Conservation (phyloP, 1,140 invertebrate species). For the Andrena cerasifolii region DNA sequence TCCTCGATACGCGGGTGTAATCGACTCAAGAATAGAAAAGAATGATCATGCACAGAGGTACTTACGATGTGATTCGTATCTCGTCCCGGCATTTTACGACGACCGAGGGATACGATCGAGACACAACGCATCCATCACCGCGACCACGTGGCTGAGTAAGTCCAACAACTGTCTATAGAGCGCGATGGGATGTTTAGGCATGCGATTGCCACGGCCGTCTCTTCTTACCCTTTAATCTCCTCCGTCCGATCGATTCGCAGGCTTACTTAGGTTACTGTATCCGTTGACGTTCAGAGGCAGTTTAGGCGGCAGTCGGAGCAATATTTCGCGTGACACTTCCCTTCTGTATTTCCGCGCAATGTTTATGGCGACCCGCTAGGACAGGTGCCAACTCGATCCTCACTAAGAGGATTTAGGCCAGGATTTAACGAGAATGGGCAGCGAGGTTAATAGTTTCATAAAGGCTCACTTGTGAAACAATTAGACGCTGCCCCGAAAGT, state of each 20-base stretch:
- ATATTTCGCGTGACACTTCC: neutral
- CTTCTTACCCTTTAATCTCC: neutral
- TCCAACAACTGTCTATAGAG: constrained; percentile 49
- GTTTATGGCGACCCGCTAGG: neutral
- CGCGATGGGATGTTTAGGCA: neutral
- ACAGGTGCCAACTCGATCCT: too few species aligned
- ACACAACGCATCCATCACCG: constrained; percentile 48
- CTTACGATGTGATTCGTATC: constrained; percentile 53
- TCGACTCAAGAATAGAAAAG: constrained; percentile 27
- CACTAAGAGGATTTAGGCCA: constrained; percentile 2
- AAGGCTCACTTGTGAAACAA: neutral
- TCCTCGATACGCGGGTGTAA: neutral
- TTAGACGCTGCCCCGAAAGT: neutral
- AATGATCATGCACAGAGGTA: constrained; percentile 19
- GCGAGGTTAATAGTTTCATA: neutral
- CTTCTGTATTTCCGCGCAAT: neutral
- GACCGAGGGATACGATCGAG: constrained; percentile 55
- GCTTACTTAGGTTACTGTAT: neutral
- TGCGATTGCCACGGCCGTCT: neutral
- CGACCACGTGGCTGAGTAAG: constrained; percentile 79
- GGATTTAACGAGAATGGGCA: neutral
- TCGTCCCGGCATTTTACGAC: constrained; percentile 52
- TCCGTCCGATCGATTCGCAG: neutral
- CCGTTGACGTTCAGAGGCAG: too few species aligned
- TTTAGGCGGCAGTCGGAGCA: too few species aligned